A percentile compares a stretch with the other conserved stretches of the same genome.
phyloP scores from a whole-genome alignment of 2,113 vertebrate species.

The Bettongia penicillata region DNA sequence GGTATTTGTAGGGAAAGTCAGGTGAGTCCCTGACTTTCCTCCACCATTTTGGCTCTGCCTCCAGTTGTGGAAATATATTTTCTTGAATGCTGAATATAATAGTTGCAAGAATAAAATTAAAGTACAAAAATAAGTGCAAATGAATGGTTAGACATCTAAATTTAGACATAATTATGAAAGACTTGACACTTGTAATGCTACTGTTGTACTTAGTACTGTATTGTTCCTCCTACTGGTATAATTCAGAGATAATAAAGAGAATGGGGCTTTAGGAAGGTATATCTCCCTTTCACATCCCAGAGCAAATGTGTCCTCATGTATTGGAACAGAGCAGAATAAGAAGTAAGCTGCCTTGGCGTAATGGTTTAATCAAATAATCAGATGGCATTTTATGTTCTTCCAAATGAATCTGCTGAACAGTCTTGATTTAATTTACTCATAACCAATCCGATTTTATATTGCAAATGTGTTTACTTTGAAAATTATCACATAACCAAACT shows the following conservation, averaged over 20 bases:
- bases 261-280: not conserved
- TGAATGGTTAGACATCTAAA: not conserved
- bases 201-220: not conserved
- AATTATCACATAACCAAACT: not conserved
- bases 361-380: conserved; percentile 1
- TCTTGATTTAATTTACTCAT: conserved; percentile 19
- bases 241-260: not conserved
- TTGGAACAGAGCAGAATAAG: not conserved
- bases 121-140: not conserved
- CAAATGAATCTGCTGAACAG: not conserved
- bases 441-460: not conserved
- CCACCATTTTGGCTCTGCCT: no score
- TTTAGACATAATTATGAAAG: not conserved
- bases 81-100: not conserved
- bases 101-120: not conserved
- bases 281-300: not conserved
- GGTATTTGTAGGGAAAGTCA: no score
- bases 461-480: not conserved
- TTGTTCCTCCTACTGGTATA: not conserved
- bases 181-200: not conserved
- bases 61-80: not conserved
- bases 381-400: conserved; percentile 30
- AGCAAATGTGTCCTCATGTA: not conserved
- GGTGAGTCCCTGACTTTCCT: no score
- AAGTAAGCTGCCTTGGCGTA: not conserved